Conservation (phyloP, 2,797 vertebrate genomes). For the Spondyliosoma cantharus region DNA sequence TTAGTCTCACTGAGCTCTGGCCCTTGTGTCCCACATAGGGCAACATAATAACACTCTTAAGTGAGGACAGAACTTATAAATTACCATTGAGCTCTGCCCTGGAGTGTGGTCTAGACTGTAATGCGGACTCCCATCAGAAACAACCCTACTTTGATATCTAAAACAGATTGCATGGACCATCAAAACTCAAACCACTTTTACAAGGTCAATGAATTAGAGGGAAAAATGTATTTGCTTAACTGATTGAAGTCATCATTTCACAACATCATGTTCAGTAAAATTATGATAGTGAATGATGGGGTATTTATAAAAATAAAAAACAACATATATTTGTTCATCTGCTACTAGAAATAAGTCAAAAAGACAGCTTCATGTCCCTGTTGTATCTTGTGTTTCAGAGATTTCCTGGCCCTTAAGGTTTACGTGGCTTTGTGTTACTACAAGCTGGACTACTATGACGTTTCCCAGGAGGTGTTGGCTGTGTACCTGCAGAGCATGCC, state of each 20-base stretch:
- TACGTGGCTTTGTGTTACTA: constrained; percentile 99
- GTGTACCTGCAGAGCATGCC: constrained; percentile 96
- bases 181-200: neutral
- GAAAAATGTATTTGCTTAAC: neutral
- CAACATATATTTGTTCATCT: neutral
- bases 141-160: neutral
- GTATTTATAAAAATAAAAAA: neutral
- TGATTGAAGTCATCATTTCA: neutral
- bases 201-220: neutral
- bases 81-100: neutral
- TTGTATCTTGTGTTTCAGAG: constrained; percentile 79
- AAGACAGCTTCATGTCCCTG: neutral
- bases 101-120: neutral
- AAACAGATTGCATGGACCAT: neutral
- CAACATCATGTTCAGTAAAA: neutral
- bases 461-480: constrained; percentile 96
- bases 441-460: constrained; percentile 98
- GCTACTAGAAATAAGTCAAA: neutral
- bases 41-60: neutral
- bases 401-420: constrained; percentile 96
- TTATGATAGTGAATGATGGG: neutral
- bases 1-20: neutral
- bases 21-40: neutral
- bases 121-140: neutral
- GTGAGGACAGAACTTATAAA: neutral